Evolutionary conservation across 2,797 vertebrate species (phyloP).

Genomic region (Lutjanus argentimaculatus): DNA sequence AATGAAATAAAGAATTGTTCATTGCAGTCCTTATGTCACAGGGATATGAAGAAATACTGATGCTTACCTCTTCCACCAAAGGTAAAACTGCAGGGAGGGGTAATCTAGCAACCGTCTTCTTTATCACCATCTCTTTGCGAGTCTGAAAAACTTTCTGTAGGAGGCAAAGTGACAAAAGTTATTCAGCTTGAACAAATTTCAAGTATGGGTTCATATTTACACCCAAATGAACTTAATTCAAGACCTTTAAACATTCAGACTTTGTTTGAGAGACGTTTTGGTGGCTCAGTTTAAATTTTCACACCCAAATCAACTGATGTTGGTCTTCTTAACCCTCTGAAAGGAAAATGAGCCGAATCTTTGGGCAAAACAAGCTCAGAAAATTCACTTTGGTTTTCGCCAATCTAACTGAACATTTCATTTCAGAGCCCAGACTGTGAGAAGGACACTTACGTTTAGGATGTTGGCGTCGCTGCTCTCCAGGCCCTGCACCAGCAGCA

Average conservation of each 20-base stretch:
- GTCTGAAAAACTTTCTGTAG: slow-evolving; percentile 96
- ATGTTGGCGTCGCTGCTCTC: slow-evolving; percentile 94
- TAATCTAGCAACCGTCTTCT: slow-evolving; percentile 94
- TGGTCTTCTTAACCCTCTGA: not conserved
- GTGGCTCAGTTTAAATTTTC: not conserved
- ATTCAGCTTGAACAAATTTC: not conserved
- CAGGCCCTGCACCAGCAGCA: slow-evolving; percentile 95
- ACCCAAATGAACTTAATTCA: not conserved
- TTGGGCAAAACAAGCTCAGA: not conserved
- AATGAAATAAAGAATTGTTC: too few relatives aligned
- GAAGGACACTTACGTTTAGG: slow-evolving; percentile 90
- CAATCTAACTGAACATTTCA: not conserved
- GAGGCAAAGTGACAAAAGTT: slow-evolving; percentile 5
- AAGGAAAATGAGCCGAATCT: not conserved
- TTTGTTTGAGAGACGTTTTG: not conserved
- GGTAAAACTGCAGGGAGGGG: slow-evolving; percentile 94
- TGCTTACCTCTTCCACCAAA: slow-evolving; percentile 92
- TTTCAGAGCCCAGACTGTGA: not conserved
- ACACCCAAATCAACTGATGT: not conserved
- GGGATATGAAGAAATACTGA: not conserved
- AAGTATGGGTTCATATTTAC: not conserved
- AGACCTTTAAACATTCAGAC: not conserved
- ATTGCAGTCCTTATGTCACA: not conserved
- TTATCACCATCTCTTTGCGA: slow-evolving; percentile 91
- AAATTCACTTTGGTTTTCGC: not conserved